Evolutionary conservation across 1,140 invertebrate genomes (phyloP).

Genomic region (Meloidogyne exigua): DNA sequence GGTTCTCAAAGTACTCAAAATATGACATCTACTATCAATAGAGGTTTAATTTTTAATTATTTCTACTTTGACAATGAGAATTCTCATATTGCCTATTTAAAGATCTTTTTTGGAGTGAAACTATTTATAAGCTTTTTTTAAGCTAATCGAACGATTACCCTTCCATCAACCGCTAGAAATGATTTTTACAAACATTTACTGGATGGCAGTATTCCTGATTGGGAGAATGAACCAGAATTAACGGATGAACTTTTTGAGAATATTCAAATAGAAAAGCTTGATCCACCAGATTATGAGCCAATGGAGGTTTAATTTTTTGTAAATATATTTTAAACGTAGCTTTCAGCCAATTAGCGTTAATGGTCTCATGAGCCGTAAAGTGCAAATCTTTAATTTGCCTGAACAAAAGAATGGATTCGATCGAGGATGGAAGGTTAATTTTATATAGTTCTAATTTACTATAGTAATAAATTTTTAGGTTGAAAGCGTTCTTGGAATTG

Average conservation of each 20-base stretch:
- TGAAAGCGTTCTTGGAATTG: slow-evolving; percentile 14
- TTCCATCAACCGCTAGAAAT: neutral
- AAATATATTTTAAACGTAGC: neutral
- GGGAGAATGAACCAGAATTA: neutral
- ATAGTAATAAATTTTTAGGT: slow-evolving; percentile 4
- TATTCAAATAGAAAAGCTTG: neutral
- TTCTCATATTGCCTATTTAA: too few relatives aligned
- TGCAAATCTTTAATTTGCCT: neutral
- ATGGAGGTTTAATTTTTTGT: slow-evolving; percentile 13
- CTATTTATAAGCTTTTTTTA: neutral
- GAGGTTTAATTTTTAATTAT: neutral
- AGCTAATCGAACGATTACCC: neutral
- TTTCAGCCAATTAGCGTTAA: slow-evolving; percentile 16
- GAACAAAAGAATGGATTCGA: slow-evolving; percentile 24
- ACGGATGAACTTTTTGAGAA: neutral
- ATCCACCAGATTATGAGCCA: slow-evolving; percentile 14
- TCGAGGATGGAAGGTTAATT: slow-evolving; percentile 25
- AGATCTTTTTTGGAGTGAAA: too few relatives aligned
- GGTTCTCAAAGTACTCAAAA: neutral
- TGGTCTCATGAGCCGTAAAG: neutral
- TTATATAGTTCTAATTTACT: neutral
- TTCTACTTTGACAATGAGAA: neutral
- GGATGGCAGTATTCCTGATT: neutral
- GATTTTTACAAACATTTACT: neutral
- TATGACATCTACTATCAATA: neutral